A percentile compares a stretch with the other conserved stretches of the same genome.
Conservation (phyloP, 1,140 invertebrate species). For the Drosophila takahashii region DNA sequence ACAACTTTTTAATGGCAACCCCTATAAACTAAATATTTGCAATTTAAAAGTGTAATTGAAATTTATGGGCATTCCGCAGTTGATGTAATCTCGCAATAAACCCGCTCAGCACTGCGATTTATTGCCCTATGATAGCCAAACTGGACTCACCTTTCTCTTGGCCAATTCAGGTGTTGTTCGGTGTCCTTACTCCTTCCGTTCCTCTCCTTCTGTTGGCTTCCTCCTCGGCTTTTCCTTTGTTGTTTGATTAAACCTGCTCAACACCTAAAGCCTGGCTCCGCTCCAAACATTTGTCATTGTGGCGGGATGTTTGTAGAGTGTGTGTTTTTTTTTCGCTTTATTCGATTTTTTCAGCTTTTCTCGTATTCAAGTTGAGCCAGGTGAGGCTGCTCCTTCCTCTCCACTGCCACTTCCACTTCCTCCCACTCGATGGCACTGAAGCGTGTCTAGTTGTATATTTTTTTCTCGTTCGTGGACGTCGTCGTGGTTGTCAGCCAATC, state of each 20-base stretch:
- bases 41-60: neutral
- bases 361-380: slow-evolving; percentile 36
- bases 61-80: slow-evolving; percentile 3
- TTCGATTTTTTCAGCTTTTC: slow-evolving; percentile 10
- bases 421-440: slow-evolving; percentile 48
- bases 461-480: slow-evolving; percentile 30
- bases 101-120: slow-evolving; percentile 12
- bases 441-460: slow-evolving; percentile 29
- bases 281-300: slow-evolving; percentile 57
- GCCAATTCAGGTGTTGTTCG: slow-evolving; percentile 16
- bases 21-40: neutral
- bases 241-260: slow-evolving; percentile 48
- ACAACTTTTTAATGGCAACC: neutral
- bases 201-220: neutral
- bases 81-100: neutral
- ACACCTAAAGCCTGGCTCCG: slow-evolving; percentile 53
- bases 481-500: slow-evolving; percentile 55
- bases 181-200: slow-evolving; percentile 11
- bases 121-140: slow-evolving; percentile 5
- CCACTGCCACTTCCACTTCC: slow-evolving; percentile 16
- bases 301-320: slow-evolving; percentile 7
- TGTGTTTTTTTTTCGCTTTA: neutral
- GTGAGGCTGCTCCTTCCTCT: slow-evolving; percentile 19
- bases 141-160: slow-evolving; percentile 25
- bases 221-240: slow-evolving; percentile 7